Conservation (phyloP, 2,113 vertebrate genomes). For the Propithecus coquereli region DNA sequence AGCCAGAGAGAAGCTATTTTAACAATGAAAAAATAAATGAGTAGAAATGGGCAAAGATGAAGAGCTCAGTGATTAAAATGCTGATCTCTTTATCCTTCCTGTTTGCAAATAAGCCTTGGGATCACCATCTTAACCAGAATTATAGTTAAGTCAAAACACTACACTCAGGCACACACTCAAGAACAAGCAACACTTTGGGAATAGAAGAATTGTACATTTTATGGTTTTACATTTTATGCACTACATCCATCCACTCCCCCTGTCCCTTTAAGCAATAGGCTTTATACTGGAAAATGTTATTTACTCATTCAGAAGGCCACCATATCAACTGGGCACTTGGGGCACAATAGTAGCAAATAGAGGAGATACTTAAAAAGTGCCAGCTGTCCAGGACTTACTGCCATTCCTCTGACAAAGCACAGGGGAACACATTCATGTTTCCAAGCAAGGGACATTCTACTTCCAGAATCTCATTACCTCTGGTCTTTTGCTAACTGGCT, state of each 20-base stretch:
- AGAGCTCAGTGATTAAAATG: not conserved
- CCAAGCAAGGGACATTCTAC: not conserved
- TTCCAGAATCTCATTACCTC: not conserved
- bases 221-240: not conserved
- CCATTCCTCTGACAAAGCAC: not conserved
- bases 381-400: not conserved
- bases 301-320: slow-evolving; percentile 25
- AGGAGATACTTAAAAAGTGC: not conserved
- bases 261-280: not conserved
- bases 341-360: slow-evolving; percentile 12
- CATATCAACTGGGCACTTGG: not conserved
- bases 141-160: not conserved
- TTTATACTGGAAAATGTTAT: not conserved
- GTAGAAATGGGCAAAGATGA: not conserved
- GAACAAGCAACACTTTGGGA: not conserved
- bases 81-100: not conserved
- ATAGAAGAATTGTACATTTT: not conserved
- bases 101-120: not conserved
- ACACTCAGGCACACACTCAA: not conserved
- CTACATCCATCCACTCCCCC: not conserved
- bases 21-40: not conserved
- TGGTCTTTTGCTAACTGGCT: not conserved
- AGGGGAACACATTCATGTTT: not conserved
- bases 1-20: not conserved
- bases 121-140: not conserved